Evolutionary conservation across 2,888 invertebrate genomes (phyloP), one percentile per base, ranked within the genome.

Genomic region (Dinocampus coccinellae): DNA sequence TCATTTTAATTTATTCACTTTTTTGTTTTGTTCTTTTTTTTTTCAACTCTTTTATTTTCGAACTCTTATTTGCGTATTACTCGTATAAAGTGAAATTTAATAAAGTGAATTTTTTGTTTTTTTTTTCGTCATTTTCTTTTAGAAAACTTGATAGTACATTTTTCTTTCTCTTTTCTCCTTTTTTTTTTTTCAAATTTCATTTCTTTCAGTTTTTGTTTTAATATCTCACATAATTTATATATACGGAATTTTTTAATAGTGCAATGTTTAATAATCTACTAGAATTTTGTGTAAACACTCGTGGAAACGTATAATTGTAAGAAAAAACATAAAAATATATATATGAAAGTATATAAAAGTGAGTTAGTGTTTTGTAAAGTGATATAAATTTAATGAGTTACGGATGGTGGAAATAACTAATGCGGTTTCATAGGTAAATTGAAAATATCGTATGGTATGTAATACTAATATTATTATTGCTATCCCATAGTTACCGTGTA

Each of bases 381-480:
- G 16, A 7, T 53, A 57, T 36, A 58, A 57, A 58, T 39, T 39
- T 67, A 58, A 67, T 67, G 66, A 13, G 58, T 67, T 67, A 58
- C 11, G 6, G 57, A 24, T 58, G 24, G 66, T 24, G 13, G 36
- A 67, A 53, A 16, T 57, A 57, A 57, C 34, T 36, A 36, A 26
- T 20, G 55, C 16, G 58, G 42, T 67, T 67, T 60, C 67, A 29
- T 57, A 11, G 42, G 24, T 16, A 58, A 68, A 68, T 68, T 68
- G 68, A 52, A 66, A 66, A 58, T 47, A 52, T n/a, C 10, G 26
- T 57, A 11, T 57, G 24, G 10, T 53, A 53, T 53, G 10, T 53
- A 53, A 22, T 22, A 7, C 2, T 22, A 6, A 13, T 13, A 16
- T 53, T 53, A 10, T 53, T 53, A 39, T 39, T 36, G 16, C 22